These are phyloP conservation scores for Arge pagana DNA, from an alignment of 2,888 invertebrate species.

Conservation along the genomic window DNA sequence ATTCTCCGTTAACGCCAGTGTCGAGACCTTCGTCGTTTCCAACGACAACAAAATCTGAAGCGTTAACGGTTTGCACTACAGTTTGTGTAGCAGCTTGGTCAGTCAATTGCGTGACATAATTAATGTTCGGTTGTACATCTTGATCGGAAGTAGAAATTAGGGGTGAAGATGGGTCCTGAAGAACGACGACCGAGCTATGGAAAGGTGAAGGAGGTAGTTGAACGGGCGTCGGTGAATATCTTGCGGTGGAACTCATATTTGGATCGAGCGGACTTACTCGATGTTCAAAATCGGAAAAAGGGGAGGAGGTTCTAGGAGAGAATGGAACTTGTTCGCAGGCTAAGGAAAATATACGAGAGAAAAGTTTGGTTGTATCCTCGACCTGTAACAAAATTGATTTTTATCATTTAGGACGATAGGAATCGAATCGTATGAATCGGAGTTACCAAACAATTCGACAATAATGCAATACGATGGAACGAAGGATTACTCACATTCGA, in stretches of 20 bases:
- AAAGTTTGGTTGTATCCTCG: constrained; percentile 51
- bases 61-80: constrained; percentile 39
- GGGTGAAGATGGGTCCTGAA: constrained; percentile 53
- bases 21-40: constrained; percentile 46
- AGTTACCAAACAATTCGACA: too few species aligned
- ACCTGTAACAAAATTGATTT: constrained; percentile 44
- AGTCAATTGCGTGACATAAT: constrained; percentile 43
- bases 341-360: constrained; percentile 50
- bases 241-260: constrained; percentile 64
- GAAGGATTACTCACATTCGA: constrained; percentile 45
- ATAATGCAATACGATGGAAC: not conserved
- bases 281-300: constrained; percentile 54
- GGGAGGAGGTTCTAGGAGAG: constrained; percentile 50
- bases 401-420: too few species aligned
- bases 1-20: constrained; percentile 47
- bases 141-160: constrained; percentile 47
- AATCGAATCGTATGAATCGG: too few species aligned
- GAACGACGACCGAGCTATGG: constrained; percentile 51
- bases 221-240: constrained; percentile 64
- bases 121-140: constrained; percentile 41
- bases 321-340: constrained; percentile 53
- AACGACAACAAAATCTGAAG: constrained; percentile 47
- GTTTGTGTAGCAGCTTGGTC: constrained; percentile 41
- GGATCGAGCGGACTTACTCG: constrained; percentile 55
- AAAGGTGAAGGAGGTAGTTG: constrained; percentile 52